Base-by-base conservation (phyloP, 2,797 vertebrate genomes). In the Calcarius lapponicus region DNA sequence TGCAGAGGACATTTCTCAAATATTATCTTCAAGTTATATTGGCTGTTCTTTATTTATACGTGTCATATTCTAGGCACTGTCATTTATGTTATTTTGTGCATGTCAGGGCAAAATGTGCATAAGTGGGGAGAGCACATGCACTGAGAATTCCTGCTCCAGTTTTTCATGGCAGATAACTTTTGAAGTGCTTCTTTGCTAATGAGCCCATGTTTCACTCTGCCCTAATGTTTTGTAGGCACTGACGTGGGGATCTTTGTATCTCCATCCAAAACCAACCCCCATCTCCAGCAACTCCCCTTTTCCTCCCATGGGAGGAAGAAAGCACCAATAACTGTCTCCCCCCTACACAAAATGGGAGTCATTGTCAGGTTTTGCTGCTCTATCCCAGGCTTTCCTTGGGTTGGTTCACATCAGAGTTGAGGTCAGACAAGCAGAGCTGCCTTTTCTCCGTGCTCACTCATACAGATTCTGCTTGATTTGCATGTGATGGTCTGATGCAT, bases 51-150 rank as follows among this genome's bases (percentile, higher is more conserved):
- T 64, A 47, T 69, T 67, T 62, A 42, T 10, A 4, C 1, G 0
- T 3, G 1, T 3, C 11, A 11, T 32, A 11, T 43, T 66, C 72
- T 47, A 34, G 54, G 53, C 2, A 3, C 10, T 47, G 60, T 14
- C 21, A 48, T 34, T 71, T 14, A 13, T 25, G 18, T 38, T 7
- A 7, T 36, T 86, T 64, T 66, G n/a, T 42, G 11, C 9, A 10
- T 50, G 17, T 83, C 45, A 24, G n/a, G 31, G 40, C 19, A 57
- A 88, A 86, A 45, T 0, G 0, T 42, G 32, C 24, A 0, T 26
- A 45, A 42, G 14, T 57, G 31, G 12, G 17, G 25, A 20, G 7
- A 79, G 38, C 6, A 17, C 0, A 0, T 40, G 25, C 29, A 16
- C 42, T 61, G 50, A 80, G 13, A 19, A 25, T 38, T 81, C 7